phyloP scores from a whole-genome alignment of 2,888 invertebrate genomes.

The Chrysodeixis includens region DNA sequence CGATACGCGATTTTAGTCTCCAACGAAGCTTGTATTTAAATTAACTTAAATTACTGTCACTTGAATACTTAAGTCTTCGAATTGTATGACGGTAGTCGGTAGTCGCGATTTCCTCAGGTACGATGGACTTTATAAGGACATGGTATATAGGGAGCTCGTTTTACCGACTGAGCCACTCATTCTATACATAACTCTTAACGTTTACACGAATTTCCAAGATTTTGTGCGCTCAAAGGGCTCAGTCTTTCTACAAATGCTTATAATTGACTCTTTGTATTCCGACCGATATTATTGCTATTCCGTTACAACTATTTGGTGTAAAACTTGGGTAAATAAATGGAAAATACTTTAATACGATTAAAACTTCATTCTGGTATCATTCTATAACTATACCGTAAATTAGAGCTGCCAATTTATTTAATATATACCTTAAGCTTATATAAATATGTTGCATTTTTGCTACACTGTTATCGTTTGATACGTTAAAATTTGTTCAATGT shows the following conservation, averaged over 20 bases:
- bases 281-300: not conserved
- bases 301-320: not conserved
- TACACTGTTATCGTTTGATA: not conserved
- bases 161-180: not conserved
- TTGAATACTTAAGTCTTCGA: too few relatives aligned
- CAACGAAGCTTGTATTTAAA: too few relatives aligned
- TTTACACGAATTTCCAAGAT: not conserved
- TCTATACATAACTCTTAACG: not conserved
- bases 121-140: not conserved
- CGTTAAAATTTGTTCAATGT: not conserved
- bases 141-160: not conserved
- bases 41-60: too few relatives aligned
- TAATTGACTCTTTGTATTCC: not conserved
- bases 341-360: not conserved
- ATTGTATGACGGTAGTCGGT: too few relatives aligned
- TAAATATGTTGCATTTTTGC: not conserved
- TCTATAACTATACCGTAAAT: not conserved
- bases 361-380: not conserved
- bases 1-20: too few relatives aligned
- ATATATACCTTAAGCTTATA: not conserved
- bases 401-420: not conserved
- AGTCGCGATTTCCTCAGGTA: too few relatives aligned
- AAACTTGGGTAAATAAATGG: not conserved
- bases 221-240: constrained; percentile 3
- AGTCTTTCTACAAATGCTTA: constrained; percentile 5